Evolutionary conservation across 1,140 invertebrate species (phyloP), one percentile per base, ranked within the genome.

Genomic region (Dufourea novaeangliae): DNA sequence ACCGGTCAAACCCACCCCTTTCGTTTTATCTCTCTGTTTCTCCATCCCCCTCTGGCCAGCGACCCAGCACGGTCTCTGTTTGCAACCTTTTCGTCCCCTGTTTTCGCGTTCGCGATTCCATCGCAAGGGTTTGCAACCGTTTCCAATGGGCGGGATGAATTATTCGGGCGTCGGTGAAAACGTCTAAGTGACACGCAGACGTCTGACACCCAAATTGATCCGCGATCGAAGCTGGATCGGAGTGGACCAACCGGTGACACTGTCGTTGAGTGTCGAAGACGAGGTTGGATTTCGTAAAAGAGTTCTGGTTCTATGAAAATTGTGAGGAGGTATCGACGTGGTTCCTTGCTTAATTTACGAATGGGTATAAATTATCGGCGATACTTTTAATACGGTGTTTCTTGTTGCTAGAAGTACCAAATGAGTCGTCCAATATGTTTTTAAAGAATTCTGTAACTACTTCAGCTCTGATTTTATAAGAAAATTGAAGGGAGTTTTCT

Each of bases 131-230:
- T 83, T 82, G 78, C 50, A 76, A 82, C 63, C 75, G 66, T 76
- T 64, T 80, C 76, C 62, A 83, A 90, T 86, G 90, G 86, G 86
- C 86, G 62, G 66, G 79, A 87, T 92, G 83, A 91, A 92, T 92
- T 88, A 92, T 92, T 91, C 56, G 62, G 14, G 39, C n/a, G 73
- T 32, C 82, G 88, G 89, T 90, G 91, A 91, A 91, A 92, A 91
- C 81, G 89, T 79, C 87, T 91, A 92, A 92, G 90, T 91, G 91
- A 92, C 91, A 88, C 85, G 86, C 72, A 86, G 90, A 91, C 84
- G 88, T 83, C 89, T 89, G 90, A 91, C 90, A 89, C 66, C 83
- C 88, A 88, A 92, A 91, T 92, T 91, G 90, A 92, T 91, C 84
- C 86, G 80, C 86, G 88, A 92, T 91, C 85, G 89, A 80, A 77